Evolutionary conservation across 2,797 vertebrate species (phyloP).

Genomic region (Loris lydekkerianus): DNA sequence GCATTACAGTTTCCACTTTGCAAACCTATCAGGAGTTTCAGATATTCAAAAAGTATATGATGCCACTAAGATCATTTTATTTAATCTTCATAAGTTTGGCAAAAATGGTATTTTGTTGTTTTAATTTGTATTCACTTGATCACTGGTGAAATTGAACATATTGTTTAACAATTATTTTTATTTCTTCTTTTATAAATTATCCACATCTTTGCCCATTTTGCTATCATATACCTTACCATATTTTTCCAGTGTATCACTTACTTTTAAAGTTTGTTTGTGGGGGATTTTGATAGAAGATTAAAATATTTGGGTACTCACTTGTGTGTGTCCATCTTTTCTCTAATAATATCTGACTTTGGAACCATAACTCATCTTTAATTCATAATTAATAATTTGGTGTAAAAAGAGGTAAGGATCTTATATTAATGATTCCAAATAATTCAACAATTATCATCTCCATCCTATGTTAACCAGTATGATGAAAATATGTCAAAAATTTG

Average conservation of each 20-base stretch:
- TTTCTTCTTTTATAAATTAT: conserved; percentile 23
- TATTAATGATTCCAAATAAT: not conserved
- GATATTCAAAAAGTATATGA: not conserved
- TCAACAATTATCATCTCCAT: not conserved
- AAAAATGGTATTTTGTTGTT: not conserved
- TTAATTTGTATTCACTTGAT: conserved; percentile 25
- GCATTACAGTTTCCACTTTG: not conserved
- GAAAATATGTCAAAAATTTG: too few relatives aligned
- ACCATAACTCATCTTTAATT: not conserved
- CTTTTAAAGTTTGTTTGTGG: not conserved
- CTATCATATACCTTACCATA: not conserved
- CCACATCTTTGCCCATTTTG: not conserved
- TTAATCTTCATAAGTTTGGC: not conserved
- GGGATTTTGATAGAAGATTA: not conserved
- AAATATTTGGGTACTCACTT: not conserved
- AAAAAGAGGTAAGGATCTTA: conserved; percentile 8
- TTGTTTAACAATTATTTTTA: not conserved
- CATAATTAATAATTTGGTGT: not conserved
- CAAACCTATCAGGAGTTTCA: not conserved
- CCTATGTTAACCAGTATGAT: too few relatives aligned
- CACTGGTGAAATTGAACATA: conserved; percentile 5
- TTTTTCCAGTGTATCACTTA: not conserved
- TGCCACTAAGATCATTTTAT: not conserved
- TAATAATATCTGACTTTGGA: conserved; percentile 25
- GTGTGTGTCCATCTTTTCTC: not conserved